phyloP scores from a whole-genome alignment of 1,140 invertebrate species.

The Macrotrachela quadricornifera region DNA sequence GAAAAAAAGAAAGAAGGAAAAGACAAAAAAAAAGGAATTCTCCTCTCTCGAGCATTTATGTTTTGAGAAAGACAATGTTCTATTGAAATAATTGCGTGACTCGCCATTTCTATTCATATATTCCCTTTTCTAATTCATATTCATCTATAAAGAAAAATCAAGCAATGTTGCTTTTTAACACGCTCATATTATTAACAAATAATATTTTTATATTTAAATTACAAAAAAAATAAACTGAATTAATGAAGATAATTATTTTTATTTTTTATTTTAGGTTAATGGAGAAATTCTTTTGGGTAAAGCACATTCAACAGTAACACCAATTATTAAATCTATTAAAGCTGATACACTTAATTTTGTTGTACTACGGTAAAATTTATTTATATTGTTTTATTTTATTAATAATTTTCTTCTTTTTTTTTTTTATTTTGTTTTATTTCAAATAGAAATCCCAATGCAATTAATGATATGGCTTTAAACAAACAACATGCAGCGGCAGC shows the following conservation, averaged over 20 bases:
- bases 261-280: conserved; percentile 34
- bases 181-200: no score
- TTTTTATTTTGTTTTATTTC: no score
- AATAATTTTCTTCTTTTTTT: no score
- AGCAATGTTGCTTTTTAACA: no score
- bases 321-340: conserved; percentile 69
- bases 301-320: conserved; percentile 82
- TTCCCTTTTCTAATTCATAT: neutral
- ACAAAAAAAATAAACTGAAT: neutral
- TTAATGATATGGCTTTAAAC: no score
- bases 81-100: neutral
- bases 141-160: no score
- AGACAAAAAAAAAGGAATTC: neutral
- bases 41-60: no score
- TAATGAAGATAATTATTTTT: neutral
- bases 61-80: neutral
- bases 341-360: conserved; percentile 64
- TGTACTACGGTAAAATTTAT: conserved; percentile 44
- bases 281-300: conserved; percentile 72
- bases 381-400: no score
- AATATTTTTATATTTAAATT: no score
- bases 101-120: neutral
- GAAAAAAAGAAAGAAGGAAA: no score
- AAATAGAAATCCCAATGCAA: no score
- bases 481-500: no score